These are phyloP conservation scores for Pedetes capensis DNA, from an alignment of 2,113 vertebrate genomes.

Conservation along the genomic window DNA sequence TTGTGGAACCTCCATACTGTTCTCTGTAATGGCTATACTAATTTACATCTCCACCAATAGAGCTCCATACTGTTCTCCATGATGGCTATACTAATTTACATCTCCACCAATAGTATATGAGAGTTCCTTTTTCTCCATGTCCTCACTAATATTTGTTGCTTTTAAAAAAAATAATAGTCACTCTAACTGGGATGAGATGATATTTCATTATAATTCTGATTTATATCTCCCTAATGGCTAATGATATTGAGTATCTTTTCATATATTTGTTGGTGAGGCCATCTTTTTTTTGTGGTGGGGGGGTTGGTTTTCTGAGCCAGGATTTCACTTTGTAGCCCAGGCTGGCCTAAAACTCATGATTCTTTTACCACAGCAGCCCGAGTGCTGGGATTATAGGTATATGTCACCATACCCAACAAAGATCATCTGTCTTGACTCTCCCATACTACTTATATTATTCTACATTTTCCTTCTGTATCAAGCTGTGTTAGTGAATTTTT, in stretches of 20 bases:
- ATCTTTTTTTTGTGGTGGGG: not conserved
- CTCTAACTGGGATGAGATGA: not conserved
- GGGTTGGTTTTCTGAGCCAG: too few relatives aligned
- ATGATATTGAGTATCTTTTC: not conserved
- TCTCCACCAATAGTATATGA: too few relatives aligned
- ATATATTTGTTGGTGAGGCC: not conserved
- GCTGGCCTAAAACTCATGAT: too few relatives aligned
- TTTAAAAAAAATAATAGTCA: not conserved
- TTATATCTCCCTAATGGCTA: not conserved
- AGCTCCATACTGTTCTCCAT: too few relatives aligned
- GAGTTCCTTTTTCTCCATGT: too few relatives aligned
- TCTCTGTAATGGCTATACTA: too few relatives aligned
- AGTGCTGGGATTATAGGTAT: too few relatives aligned
- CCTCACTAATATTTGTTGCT: not conserved
- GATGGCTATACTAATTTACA: too few relatives aligned
- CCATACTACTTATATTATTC: not conserved
- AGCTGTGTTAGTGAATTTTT: not conserved
- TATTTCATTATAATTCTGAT: not conserved
- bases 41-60: too few relatives aligned
- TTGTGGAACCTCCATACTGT: too few relatives aligned
- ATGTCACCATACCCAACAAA: not conserved
- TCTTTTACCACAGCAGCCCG: too few relatives aligned
- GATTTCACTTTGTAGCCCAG: too few relatives aligned
- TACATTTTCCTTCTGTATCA: not conserved
- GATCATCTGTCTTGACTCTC: not conserved